Evolutionary conservation across 2,888 invertebrate genomes (phyloP), one percentile per base, ranked within the genome.

Genomic region (Acanthosepion esculentum): DNA sequence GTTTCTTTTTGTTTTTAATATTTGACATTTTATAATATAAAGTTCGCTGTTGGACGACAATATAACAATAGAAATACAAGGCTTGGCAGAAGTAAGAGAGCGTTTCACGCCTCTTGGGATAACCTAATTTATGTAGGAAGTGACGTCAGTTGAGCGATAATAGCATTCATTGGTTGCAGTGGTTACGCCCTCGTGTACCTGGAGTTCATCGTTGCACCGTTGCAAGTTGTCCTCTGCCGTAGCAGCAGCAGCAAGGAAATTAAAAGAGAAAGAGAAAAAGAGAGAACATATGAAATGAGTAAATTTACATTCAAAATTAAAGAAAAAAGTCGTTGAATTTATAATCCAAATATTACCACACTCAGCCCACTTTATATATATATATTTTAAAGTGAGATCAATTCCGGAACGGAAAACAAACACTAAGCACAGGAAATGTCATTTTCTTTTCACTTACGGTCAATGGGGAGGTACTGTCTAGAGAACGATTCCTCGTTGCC

Each of bases 201-300:
- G 50, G 95, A 95, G 53, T 93, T 94, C 95, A 95, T 95, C 41
- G 93, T 95, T 41, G 94, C 94, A 20, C 95, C 95, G 41, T 91
- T 94, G 91, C 95, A 95, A 29, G 50, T 92, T n/a, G 94, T 94
- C 91, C 93, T 91, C 95, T 95, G 91, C 55, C 93, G 91, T n/a
- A 92, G 92, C 48, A 92, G 92, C 92, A 92, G 48, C 92, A 92
- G 92, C 48, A 92, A 48, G 12, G 20, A 48, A 8, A 29, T 10
- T 7, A 29, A 12, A 78, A 12, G 18, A 78, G 15, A n/a, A n/a
- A 78, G 78, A 78, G n/a, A 33, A n/a, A 78, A 15, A n/a, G 3
- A 78, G 23, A 78, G 8, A 78, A 78, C 15, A 12, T n/a, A 6
- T 20, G 26, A 20, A 59, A 20, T 55, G 3, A 18, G 20, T 6